phyloP scores from a whole-genome alignment of 2,113 vertebrate species.

The Tragelaphus strepsiceros region DNA sequence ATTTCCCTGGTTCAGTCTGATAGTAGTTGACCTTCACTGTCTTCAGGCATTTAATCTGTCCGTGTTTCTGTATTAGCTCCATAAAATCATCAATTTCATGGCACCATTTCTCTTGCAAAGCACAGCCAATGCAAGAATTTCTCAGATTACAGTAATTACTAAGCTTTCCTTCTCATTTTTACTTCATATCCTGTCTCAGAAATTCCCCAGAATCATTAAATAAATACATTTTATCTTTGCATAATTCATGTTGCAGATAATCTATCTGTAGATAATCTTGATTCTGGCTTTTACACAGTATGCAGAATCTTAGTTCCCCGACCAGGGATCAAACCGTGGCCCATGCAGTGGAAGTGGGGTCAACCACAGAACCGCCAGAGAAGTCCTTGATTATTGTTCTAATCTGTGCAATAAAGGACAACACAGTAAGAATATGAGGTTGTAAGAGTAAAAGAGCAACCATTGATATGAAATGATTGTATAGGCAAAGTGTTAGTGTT shows the following conservation, averaged over 20 bases:
- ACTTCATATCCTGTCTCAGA: constrained; percentile 5
- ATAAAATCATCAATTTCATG: not conserved
- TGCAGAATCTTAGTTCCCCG: not conserved
- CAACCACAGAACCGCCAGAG: not conserved
- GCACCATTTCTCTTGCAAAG: not conserved
- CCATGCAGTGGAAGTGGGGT: not conserved
- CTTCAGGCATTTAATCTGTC: not conserved
- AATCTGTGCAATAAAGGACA: constrained; percentile 2
- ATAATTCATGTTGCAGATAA: constrained; percentile 7
- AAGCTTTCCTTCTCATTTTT: not conserved
- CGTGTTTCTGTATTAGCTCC: not conserved
- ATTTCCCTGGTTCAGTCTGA: not conserved
- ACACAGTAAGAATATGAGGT: not conserved
- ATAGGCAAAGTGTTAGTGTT: not conserved
- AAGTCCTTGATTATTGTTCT: not conserved
- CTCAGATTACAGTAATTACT: not conserved
- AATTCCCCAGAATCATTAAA: not conserved
- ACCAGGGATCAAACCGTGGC: not conserved
- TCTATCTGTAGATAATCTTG: not conserved
- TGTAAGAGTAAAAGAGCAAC: not conserved
- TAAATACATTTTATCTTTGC: constrained; percentile 1
- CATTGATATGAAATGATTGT: constrained; percentile 11
- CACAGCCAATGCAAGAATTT: not conserved
- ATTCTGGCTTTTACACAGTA: not conserved
- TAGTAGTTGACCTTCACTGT: not conserved